phyloP scores from a whole-genome alignment of 2,113 vertebrate genomes.

The Clarias batrachus region DNA sequence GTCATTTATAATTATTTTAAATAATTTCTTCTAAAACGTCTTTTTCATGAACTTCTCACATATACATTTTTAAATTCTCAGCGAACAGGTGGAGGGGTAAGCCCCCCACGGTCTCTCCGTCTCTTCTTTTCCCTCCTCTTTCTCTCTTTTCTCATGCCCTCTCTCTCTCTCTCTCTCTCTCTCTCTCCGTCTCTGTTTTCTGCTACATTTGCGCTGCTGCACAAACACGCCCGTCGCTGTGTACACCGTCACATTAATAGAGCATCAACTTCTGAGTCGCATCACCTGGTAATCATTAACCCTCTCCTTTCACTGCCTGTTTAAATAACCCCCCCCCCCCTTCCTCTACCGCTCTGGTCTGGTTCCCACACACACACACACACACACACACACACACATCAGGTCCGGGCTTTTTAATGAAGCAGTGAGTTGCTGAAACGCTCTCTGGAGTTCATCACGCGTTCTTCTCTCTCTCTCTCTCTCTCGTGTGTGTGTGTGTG shows the following conservation, averaged over 20 bases:
- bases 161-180: neutral
- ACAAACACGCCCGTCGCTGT: neutral
- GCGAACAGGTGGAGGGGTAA: neutral
- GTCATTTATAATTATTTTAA: neutral
- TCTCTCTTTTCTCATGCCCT: neutral
- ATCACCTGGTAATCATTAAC: slow-evolving; percentile 71
- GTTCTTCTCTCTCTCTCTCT: neutral
- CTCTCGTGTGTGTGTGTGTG: neutral
- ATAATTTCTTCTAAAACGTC: neutral
- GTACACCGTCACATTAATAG: slow-evolving; percentile 4
- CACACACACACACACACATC: slow-evolving; percentile 24
- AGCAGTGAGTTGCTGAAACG: slow-evolving; percentile 22
- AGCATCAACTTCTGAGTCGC: neutral
- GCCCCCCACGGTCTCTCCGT: neutral
- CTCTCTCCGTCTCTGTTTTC: slow-evolving; percentile 25
- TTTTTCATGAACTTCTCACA: neutral
- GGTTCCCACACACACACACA: slow-evolving; percentile 47
- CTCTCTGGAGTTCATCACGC: slow-evolving; percentile 4
- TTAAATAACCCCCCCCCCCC: slow-evolving; percentile 56
- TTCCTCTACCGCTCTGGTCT: neutral
- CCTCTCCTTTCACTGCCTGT: slow-evolving; percentile 57
- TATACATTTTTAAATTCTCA: neutral
- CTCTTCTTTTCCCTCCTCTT: slow-evolving; percentile 4
- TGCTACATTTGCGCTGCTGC: neutral
- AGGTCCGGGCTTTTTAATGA: slow-evolving; percentile 15